Conservation (phyloP, 2,113 vertebrate genomes). For the Perccottus glenii region DNA sequence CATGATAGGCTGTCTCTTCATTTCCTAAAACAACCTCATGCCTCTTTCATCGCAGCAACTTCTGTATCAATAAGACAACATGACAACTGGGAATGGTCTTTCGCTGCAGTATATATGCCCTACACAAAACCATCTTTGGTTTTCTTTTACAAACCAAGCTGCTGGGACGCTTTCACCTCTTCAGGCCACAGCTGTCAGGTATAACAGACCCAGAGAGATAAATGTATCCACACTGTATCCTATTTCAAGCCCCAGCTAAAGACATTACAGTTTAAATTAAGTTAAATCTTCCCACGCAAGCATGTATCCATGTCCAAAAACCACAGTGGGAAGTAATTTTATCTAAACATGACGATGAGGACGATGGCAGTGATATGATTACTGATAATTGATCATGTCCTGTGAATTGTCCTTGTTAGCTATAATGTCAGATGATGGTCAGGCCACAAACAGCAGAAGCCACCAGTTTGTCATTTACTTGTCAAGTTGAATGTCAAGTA, state of each 20-base stretch:
- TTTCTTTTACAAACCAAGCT: constrained; percentile 1
- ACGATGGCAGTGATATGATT: constrained; percentile 70
- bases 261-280: constrained; percentile 71
- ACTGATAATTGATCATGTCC: constrained; percentile 69
- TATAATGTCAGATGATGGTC: constrained; percentile 60
- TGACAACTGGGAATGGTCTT: constrained; percentile 20
- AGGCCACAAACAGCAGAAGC: constrained; percentile 37
- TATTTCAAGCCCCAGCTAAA: constrained; percentile 75
- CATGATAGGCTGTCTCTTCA: constrained; percentile 41
- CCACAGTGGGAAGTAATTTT: constrained; percentile 60
- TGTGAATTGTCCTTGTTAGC: constrained; percentile 61
- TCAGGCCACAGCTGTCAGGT: constrained; percentile 47
- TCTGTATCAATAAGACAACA: constrained; percentile 27
- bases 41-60: constrained; percentile 4
- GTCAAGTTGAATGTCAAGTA: constrained; percentile 31
- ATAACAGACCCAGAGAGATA: constrained; percentile 50
- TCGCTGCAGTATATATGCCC: neutral
- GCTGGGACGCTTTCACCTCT: constrained; percentile 6
- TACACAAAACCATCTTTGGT: constrained; percentile 5
- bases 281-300: constrained; percentile 66
- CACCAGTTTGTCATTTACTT: constrained; percentile 17
- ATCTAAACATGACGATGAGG: constrained; percentile 60
- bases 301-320: constrained; percentile 69
- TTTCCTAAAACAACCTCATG: constrained; percentile 33
- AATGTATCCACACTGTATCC: constrained; percentile 53